These are phyloP conservation scores for Lutjanus argentimaculatus DNA, from an alignment of 2,797 vertebrate species.

Conservation along the genomic window DNA sequence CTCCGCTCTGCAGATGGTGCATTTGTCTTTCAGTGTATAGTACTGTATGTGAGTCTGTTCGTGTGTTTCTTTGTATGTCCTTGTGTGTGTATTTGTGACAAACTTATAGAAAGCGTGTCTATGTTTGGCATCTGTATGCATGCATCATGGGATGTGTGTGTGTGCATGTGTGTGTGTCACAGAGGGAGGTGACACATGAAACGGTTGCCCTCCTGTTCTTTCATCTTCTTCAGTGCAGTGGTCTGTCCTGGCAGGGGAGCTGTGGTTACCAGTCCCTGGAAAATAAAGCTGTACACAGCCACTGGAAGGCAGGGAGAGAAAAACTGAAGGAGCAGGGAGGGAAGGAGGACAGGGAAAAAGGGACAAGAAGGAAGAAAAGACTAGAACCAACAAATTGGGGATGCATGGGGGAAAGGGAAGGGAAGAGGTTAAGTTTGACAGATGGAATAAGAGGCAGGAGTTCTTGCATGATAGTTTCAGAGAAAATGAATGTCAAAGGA, in stretches of 20 bases:
- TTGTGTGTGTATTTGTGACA: slow-evolving; percentile 7
- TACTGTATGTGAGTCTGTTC: slow-evolving; percentile 16
- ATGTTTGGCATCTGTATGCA: slow-evolving; percentile 41
- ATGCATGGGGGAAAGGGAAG: background rate
- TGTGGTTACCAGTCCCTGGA: slow-evolving; percentile 72
- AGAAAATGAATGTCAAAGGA: background rate
- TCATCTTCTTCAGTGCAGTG: slow-evolving; percentile 82
- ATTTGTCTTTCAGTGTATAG: background rate
- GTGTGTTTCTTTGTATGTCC: slow-evolving; percentile 21
- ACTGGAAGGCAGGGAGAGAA: slow-evolving; percentile 34
- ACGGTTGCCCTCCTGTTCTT: slow-evolving; percentile 80
- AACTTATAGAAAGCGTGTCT: slow-evolving; percentile 43
- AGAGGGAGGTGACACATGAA: slow-evolving; percentile 80
- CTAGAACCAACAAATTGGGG: slow-evolving; percentile 3
- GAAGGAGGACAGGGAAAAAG: background rate
- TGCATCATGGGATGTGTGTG: slow-evolving; percentile 27
- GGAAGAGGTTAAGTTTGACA: background rate
- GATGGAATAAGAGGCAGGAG: background rate
- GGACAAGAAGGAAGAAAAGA: background rate
- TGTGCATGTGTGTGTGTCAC: slow-evolving; percentile 27
- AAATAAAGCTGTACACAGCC: slow-evolving; percentile 63
- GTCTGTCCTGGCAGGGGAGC: slow-evolving; percentile 71
- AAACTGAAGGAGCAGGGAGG: background rate
- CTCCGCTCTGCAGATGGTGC: background rate
- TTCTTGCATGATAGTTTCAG: background rate